phyloP scores from a whole-genome alignment of 2,888 invertebrate genomes.

The Acleris laterana region DNA sequence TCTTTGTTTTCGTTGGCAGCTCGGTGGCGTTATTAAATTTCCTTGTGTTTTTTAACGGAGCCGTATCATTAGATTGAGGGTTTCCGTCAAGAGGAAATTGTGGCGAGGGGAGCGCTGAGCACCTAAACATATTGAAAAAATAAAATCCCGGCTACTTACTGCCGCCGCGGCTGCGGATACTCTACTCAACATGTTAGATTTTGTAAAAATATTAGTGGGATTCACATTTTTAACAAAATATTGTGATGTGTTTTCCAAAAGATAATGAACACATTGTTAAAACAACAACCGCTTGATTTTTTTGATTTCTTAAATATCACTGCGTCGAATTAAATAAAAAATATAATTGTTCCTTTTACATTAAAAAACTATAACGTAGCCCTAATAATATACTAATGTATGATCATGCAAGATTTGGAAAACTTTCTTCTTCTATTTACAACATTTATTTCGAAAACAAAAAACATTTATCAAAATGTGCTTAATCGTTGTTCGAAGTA shows the following conservation, averaged over 20 bases:
- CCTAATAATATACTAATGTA: too few species aligned
- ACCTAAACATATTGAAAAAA: conserved; percentile 84
- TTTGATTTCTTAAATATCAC: too few species aligned
- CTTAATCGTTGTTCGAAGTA: conserved; percentile 44
- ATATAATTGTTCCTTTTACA: too few species aligned
- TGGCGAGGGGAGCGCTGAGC: conserved; percentile 78
- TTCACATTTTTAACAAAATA: background rate
- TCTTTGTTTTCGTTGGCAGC: conserved; percentile 78
- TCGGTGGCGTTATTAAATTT: conserved; percentile 83
- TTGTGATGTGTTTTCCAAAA: too few species aligned
- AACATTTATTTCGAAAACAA: too few species aligned
- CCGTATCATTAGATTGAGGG: conserved; percentile 85
- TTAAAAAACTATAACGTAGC: too few species aligned
- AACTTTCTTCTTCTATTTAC: too few species aligned
- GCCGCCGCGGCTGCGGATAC: conserved; percentile 50
- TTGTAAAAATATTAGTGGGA: background rate
- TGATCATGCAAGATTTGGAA: too few species aligned
- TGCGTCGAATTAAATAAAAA: too few species aligned
- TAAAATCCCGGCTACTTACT: conserved; percentile 81
- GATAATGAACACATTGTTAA: too few species aligned
- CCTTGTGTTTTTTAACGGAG: conserved; percentile 85
- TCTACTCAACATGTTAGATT: conserved; percentile 50
- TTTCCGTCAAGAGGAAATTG: conserved; percentile 84
- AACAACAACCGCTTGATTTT: too few species aligned
- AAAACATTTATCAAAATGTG: too few species aligned